A percentile compares a stretch with the other conserved stretches of the same genome.
Conservation (phyloP, 2,888 invertebrate genomes). For the Ditylenchus weischeri region DNA sequence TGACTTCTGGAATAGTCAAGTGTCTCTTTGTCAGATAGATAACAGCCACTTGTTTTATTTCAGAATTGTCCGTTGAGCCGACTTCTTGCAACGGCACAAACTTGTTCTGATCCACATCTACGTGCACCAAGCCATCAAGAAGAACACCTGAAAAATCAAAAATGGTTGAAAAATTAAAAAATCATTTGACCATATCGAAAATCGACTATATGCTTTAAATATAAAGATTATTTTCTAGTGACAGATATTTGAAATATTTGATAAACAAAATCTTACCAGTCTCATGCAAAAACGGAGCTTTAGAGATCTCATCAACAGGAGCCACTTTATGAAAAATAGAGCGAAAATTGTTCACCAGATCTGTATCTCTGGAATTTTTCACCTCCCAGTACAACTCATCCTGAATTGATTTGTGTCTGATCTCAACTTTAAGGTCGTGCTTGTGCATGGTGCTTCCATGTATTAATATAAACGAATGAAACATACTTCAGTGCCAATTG, state of each 20-base stretch:
- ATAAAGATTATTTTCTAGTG: too few species aligned
- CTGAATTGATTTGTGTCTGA: too few species aligned
- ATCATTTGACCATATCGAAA: too few species aligned
- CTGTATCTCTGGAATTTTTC: too few species aligned
- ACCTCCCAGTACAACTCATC: too few species aligned
- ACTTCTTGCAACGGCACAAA: conserved; percentile 11
- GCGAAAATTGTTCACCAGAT: too few species aligned
- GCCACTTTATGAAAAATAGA: background rate
- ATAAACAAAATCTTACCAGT: background rate
- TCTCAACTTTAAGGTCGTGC: too few species aligned
- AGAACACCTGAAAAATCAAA: conserved; percentile 15
- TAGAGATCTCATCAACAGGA: background rate
- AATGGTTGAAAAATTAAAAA: too few species aligned
- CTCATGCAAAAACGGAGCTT: conserved; percentile 13
- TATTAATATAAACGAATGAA: too few species aligned
- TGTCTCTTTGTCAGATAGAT: conserved; percentile 17
- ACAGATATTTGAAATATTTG: background rate
- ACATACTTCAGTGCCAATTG: too few species aligned
- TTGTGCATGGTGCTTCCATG: too few species aligned
- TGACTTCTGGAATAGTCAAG: background rate
- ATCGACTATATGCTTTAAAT: too few species aligned
- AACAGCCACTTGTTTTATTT: conserved; percentile 15
- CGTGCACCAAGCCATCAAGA: conserved; percentile 20
- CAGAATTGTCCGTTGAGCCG: background rate
- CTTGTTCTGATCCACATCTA: conserved; percentile 10